Conservation (phyloP, 1,140 invertebrate species). For the Neodiprion pinetum region DNA sequence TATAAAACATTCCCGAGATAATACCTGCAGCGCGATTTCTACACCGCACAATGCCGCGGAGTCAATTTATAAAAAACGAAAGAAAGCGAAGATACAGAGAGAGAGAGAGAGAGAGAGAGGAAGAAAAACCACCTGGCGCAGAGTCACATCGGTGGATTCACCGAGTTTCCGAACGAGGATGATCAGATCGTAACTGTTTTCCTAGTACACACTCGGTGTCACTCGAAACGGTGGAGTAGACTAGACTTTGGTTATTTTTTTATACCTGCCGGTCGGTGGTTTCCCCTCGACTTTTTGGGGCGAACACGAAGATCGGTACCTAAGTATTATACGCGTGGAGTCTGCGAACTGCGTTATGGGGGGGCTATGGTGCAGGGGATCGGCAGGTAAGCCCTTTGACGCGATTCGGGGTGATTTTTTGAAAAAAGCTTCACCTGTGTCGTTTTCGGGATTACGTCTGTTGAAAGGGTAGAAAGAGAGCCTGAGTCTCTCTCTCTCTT, state of each 20-base stretch:
- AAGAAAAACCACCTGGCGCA: too few species aligned
- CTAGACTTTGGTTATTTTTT: neutral
- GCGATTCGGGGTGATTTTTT: conserved; percentile 34
- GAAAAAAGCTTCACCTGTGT: conserved; percentile 57
- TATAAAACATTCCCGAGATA: too few species aligned
- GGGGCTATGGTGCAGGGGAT: neutral
- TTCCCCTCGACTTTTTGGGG: neutral
- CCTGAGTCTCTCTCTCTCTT: neutral
- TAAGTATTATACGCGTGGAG: too few species aligned
- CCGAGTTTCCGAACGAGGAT: too few species aligned
- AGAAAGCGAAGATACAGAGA: neutral
- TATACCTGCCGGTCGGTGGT: neutral
- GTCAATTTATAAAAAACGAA: neutral
- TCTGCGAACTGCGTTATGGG: too few species aligned
- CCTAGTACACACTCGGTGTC: conserved; percentile 4
- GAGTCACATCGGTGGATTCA: too few species aligned
- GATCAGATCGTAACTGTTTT: conserved; percentile 4
- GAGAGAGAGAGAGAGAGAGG: too few species aligned
- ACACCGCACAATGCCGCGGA: neutral
- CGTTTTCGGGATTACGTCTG: conserved; percentile 58
- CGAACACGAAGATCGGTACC: too few species aligned
- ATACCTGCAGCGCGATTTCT: neutral
- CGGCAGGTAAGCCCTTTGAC: conserved; percentile 15
- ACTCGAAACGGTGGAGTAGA: neutral
- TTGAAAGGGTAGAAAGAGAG: conserved; percentile 33